Percentiles rank a stretch among this genome's conserved stretches.
phyloP scores from a whole-genome alignment of 2,113 vertebrate genomes.

The Corvus moneduloides region DNA sequence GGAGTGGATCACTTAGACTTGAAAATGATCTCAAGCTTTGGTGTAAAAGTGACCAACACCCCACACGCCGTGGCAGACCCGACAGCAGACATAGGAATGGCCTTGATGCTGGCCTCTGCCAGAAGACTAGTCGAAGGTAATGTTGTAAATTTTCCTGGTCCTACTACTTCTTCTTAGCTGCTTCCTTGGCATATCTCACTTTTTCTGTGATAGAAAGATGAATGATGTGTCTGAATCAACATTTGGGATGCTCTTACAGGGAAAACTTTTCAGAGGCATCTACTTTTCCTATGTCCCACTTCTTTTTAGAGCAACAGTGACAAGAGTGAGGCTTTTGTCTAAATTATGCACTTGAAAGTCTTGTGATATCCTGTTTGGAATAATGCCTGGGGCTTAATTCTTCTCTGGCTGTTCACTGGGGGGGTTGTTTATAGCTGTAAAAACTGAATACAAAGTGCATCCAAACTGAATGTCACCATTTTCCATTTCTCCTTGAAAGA shows the following conservation, averaged over 20 bases:
- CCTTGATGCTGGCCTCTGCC: constrained; percentile 80
- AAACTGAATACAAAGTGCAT: neutral
- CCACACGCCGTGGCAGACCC: constrained; percentile 70
- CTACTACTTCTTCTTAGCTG: neutral
- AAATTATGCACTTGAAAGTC: neutral
- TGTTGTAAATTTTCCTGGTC: neutral
- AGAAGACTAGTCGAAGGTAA: constrained; percentile 78
- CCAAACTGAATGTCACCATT: neutral
- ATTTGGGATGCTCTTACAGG: neutral
- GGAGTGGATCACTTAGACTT: constrained; percentile 82
- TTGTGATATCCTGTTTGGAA: neutral
- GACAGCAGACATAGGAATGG: constrained; percentile 82
- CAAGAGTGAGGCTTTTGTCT: neutral
- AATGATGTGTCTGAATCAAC: neutral
- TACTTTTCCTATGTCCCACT: neutral
- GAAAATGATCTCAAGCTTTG: constrained; percentile 71
- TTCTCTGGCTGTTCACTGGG: neutral
- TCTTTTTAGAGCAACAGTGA: neutral
- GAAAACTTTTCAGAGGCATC: neutral
- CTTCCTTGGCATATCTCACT: neutral
- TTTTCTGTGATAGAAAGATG: neutral
- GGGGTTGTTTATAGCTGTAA: neutral
- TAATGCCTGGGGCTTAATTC: neutral
- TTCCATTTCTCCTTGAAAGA: neutral
- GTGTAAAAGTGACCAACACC: constrained; percentile 79